Evolutionary conservation across 2,113 vertebrate genomes (phyloP).

Genomic region (Ibidorhyncha struthersii): DNA sequence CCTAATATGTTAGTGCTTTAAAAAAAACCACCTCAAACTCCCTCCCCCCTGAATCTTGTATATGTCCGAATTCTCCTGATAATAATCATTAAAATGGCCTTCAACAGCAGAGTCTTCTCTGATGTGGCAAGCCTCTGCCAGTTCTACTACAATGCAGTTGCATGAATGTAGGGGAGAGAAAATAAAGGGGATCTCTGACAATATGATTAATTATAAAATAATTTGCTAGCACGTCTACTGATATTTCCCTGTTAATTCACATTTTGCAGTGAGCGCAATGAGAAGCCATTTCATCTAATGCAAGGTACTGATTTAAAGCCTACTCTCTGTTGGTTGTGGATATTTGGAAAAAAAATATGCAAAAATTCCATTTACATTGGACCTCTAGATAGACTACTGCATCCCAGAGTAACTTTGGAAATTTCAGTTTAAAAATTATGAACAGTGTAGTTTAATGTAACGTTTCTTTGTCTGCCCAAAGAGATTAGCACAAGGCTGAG

Average conservation of each 20-base stretch:
- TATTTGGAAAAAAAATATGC: neutral
- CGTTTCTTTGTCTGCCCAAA: conserved; percentile 2
- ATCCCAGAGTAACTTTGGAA: neutral
- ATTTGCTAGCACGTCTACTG: neutral
- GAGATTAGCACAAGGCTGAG: neutral
- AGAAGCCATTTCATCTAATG: neutral
- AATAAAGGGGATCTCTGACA: neutral
- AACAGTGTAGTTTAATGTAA: neutral
- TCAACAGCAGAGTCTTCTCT: neutral
- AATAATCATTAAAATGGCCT: neutral
- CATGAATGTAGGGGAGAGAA: neutral
- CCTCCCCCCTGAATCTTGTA: neutral
- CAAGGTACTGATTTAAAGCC: neutral
- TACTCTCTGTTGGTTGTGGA: neutral
- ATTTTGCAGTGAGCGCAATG: neutral
- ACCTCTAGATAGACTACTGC: neutral
- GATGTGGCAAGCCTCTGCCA: neutral
- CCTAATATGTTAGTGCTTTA: neutral
- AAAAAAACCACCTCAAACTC: neutral
- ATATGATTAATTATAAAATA: neutral
- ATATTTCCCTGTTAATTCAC: neutral
- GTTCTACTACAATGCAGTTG: neutral
- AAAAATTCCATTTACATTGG: neutral
- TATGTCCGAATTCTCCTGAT: neutral
- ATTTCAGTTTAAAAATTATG: neutral